Evolutionary conservation across 2,797 vertebrate species (phyloP), one percentile per base, ranked within the genome.

Genomic region (Hemitrygon akajei): DNA sequence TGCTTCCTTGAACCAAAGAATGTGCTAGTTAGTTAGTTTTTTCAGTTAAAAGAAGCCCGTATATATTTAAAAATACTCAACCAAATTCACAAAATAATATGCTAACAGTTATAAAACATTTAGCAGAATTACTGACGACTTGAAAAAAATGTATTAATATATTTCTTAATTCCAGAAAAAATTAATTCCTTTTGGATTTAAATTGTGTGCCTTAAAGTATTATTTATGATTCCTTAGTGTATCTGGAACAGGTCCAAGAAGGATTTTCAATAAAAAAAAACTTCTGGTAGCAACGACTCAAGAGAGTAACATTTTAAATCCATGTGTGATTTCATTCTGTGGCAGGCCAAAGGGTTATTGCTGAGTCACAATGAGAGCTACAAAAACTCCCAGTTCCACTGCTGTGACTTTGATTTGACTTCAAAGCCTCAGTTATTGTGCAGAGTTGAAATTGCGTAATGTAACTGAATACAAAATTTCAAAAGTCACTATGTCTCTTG

Each of bases 341-440:
- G 71, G 86, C 60, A 69, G 91, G 71, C 71, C 22, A 75, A 27
- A 56, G 71, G 96, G 95, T 97, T 96, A 94, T 94, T 93, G 56
- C 96, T 95, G 94, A 94, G 95, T 95, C 95, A 95, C 94, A 22
- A 76, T 94, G 95, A 96, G 95, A 96, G 95, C 77, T 73, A 75
- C 25, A 75, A 56, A 75, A 58, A 76, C 14, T 25, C 25, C 20
- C 22, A 91, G 22, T 91, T 34, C 34, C 66, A 11, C 34, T 71
- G 63, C 34, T 91, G n/a, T 71, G 87, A 71, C n/a, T 34, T 89
- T 89, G 60, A 30, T 63, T 91, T 63, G 30, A 91, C 71, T 75
- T 93, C 91, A 93, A 93, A 93, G 91, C 22, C 37, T 56, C 40
- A 56, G 47, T 93, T 47, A 93, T 76, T 93, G 37, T 34, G 56